Percentiles rank a stretch among this genome's conserved stretches.
phyloP scores from a whole-genome alignment of 2,888 invertebrate species.

The Callyntrura guangdongensis region DNA sequence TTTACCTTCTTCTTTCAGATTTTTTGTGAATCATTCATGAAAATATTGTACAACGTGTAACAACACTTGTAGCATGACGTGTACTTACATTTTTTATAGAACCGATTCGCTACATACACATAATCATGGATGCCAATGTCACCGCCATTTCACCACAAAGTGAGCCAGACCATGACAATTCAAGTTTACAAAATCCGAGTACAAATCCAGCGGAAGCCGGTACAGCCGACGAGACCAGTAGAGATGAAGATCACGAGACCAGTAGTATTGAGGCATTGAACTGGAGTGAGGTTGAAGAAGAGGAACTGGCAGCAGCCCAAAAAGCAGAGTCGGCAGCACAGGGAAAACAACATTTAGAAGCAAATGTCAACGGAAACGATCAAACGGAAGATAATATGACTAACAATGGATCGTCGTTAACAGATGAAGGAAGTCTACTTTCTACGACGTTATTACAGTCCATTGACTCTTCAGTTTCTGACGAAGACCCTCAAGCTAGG shows the following conservation, averaged over 20 bases:
- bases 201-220: conserved; percentile 79
- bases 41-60: conserved; percentile 33
- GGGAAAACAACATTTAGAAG: not conserved
- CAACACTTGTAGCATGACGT: conserved; percentile 26
- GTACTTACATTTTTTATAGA: not conserved
- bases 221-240: conserved; percentile 65
- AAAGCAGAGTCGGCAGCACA: conserved; percentile 50
- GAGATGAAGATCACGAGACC: conserved; percentile 81
- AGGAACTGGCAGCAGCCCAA: conserved; percentile 80
- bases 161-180: conserved; percentile 74
- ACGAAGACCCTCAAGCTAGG: conserved; percentile 74
- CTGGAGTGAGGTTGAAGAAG: conserved; percentile 84
- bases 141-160: conserved; percentile 55
- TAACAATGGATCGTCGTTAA: conserved; percentile 47
- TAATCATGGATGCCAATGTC: conserved; percentile 61
- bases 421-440: conserved; percentile 65
- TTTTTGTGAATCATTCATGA: not conserved
- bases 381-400: conserved; percentile 62
- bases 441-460: conserved; percentile 78
- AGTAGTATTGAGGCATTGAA: conserved; percentile 84
- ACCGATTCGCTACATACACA: not conserved
- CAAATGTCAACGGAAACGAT: conserved; percentile 15
- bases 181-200: conserved; percentile 74
- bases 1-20: no score
- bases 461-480: conserved; percentile 73